Evolutionary conservation across 2,113 vertebrate species (phyloP).

Genomic region (Spea bombifrons): DNA sequence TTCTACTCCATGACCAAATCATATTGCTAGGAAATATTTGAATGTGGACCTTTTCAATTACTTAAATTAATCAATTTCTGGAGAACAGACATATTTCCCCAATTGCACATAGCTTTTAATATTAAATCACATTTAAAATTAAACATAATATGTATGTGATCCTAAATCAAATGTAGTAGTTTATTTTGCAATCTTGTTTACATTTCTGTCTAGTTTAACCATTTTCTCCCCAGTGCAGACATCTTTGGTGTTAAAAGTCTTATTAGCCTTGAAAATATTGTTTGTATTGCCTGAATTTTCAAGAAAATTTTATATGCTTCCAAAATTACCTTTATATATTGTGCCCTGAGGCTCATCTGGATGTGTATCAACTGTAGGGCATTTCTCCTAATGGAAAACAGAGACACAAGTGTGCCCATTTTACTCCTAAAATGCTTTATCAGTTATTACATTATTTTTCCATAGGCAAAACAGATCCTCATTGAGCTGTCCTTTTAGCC

Average conservation of each 20-base stretch:
- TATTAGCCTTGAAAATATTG: not conserved
- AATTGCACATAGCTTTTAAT: not conserved
- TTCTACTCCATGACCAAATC: too few relatives aligned
- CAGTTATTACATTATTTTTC: conserved; percentile 24
- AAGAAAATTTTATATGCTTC: not conserved
- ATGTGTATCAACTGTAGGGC: conserved; percentile 13
- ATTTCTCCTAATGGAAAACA: conserved; percentile 22
- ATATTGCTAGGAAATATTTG: too few relatives aligned
- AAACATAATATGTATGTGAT: not conserved
- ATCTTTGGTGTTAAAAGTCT: not conserved
- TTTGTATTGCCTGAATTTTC: too few relatives aligned
- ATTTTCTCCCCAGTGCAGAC: not conserved
- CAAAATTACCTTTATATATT: conserved; percentile 29
- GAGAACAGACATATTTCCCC: not conserved
- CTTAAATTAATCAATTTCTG: not conserved
- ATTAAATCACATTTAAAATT: not conserved
- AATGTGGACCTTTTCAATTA: not conserved
- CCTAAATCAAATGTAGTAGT: not conserved
- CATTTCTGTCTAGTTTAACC: not conserved
- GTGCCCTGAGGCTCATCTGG: conserved; percentile 13
- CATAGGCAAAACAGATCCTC: not conserved
- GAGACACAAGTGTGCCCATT: conserved; percentile 2
- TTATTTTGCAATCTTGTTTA: not conserved
- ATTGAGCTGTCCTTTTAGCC: conserved; percentile 36
- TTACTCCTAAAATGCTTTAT: conserved; percentile 19